Conservation (phyloP, 2,888 invertebrate species). For the Mythimna loreyi region DNA sequence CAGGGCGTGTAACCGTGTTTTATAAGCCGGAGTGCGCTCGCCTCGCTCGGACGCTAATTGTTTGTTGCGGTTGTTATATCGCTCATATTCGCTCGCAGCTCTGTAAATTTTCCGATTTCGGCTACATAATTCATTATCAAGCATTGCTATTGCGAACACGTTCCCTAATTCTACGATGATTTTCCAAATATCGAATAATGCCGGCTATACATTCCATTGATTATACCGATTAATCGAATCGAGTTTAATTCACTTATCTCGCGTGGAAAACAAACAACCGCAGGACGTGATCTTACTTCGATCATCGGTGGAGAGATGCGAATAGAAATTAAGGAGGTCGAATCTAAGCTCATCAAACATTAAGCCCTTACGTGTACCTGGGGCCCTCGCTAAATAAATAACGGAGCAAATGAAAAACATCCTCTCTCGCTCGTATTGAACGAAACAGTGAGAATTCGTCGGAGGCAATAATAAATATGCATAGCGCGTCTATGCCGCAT, state of each 20-base stretch:
- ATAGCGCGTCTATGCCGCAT: slow-evolving; percentile 89
- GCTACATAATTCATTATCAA: slow-evolving; percentile 75
- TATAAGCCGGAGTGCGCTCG: slow-evolving; percentile 70
- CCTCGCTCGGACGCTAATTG: slow-evolving; percentile 77
- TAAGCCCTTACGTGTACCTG: slow-evolving; percentile 83
- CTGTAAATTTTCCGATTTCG: slow-evolving; percentile 75
- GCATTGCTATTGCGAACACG: slow-evolving; percentile 65
- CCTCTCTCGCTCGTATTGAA: slow-evolving; percentile 81
- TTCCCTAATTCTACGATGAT: slow-evolving; percentile 54
- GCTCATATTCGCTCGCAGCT: slow-evolving; percentile 73
- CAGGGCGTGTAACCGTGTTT: slow-evolving; percentile 74
- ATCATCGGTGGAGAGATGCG: slow-evolving; percentile 73
- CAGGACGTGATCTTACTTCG: slow-evolving; percentile 79
- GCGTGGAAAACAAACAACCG: slow-evolving; percentile 69
- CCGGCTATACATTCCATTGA: slow-evolving; percentile 48
- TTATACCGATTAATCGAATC: slow-evolving; percentile 66
- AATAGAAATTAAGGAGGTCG: slow-evolving; percentile 83
- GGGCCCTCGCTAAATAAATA: slow-evolving; percentile 87
- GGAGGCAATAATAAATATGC: slow-evolving; percentile 90
- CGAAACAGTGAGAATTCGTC: slow-evolving; percentile 84
- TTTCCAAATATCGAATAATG: slow-evolving; percentile 57
- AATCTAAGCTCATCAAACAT: slow-evolving; percentile 89
- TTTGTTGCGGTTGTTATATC: slow-evolving; percentile 82
- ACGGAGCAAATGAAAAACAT: slow-evolving; percentile 88
- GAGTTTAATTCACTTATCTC: slow-evolving; percentile 77